These are phyloP conservation scores for Pheosia tremula DNA, from an alignment of 2,888 invertebrate genomes.

Conservation along the genomic window DNA sequence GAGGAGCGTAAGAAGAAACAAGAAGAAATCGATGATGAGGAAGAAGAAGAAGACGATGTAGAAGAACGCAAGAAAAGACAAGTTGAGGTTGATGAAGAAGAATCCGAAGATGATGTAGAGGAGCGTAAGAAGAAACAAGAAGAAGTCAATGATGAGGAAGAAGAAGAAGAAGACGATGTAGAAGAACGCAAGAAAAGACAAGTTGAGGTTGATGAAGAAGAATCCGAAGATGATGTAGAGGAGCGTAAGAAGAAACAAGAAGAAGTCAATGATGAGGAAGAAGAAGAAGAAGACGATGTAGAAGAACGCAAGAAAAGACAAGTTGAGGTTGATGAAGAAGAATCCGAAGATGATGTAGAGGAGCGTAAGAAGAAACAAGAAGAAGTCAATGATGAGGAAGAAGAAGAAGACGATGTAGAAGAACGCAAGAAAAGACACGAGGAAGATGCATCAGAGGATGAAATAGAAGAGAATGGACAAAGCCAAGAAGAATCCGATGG, in stretches of 20 bases:
- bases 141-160: slow-evolving; percentile 14
- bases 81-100: slow-evolving; percentile 14
- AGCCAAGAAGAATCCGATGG: slow-evolving; percentile 11
- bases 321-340: slow-evolving; percentile 17
- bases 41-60: slow-evolving; percentile 10
- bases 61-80: slow-evolving; percentile 12
- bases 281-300: slow-evolving; percentile 14
- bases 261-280: slow-evolving; percentile 6
- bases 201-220: slow-evolving; percentile 19
- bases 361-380: slow-evolving; percentile 3
- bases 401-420: slow-evolving; percentile 17
- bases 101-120: slow-evolving; percentile 13
- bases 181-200: slow-evolving; percentile 8
- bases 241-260: slow-evolving; percentile 7
- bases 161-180: slow-evolving; percentile 10
- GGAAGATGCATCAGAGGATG: slow-evolving; percentile 14
- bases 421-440: slow-evolving; percentile 14
- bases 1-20: background rate
- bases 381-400: slow-evolving; percentile 16
- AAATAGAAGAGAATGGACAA: slow-evolving; percentile 9
- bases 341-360: slow-evolving; percentile 1
- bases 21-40: slow-evolving; percentile 15
- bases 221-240: slow-evolving; percentile 11
- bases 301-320: slow-evolving; percentile 14
- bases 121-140: slow-evolving; percentile 16